A percentile compares a stretch with the other conserved stretches of the same genome.
These are phyloP conservation scores for Hippolais icterina DNA, from an alignment of 2,113 vertebrate genomes.

Conservation along the genomic window DNA sequence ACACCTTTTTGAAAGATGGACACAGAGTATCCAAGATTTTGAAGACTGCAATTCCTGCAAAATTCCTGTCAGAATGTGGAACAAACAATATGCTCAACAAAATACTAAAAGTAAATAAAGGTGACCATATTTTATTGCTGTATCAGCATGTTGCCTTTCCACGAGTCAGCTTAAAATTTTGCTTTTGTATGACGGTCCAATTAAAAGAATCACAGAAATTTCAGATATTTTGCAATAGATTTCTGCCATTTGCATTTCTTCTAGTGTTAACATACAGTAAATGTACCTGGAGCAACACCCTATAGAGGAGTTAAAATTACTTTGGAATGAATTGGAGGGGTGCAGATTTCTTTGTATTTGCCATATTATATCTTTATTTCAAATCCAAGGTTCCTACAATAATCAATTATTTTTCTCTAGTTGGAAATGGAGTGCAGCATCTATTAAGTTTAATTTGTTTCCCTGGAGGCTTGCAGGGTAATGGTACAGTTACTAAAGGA, in stretches of 20 bases:
- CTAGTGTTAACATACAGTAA: not conserved
- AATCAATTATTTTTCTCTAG: slow-evolving; percentile 23
- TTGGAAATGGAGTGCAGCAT: not conserved
- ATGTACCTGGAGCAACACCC: not conserved
- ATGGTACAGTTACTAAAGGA: not conserved
- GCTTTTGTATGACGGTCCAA: not conserved
- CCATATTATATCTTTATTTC: not conserved
- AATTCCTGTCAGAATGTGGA: not conserved
- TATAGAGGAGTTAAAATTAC: not conserved
- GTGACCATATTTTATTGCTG: not conserved
- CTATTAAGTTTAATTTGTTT: slow-evolving; percentile 30
- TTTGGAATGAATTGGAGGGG: not conserved
- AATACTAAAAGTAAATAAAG: not conserved
- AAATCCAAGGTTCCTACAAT: not conserved
- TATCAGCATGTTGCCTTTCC: not conserved
- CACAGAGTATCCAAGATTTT: not conserved
- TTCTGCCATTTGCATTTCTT: not conserved
- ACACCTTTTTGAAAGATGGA: not conserved
- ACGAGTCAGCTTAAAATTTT: not conserved
- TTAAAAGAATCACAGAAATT: not conserved
- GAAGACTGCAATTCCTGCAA: not conserved
- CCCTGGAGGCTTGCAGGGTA: not conserved
- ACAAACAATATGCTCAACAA: not conserved
- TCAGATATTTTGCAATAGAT: not conserved
- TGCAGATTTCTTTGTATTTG: not conserved